Evolutionary conservation across 2,797 vertebrate genomes (phyloP).

Genomic region (Margarornis squamiger): DNA sequence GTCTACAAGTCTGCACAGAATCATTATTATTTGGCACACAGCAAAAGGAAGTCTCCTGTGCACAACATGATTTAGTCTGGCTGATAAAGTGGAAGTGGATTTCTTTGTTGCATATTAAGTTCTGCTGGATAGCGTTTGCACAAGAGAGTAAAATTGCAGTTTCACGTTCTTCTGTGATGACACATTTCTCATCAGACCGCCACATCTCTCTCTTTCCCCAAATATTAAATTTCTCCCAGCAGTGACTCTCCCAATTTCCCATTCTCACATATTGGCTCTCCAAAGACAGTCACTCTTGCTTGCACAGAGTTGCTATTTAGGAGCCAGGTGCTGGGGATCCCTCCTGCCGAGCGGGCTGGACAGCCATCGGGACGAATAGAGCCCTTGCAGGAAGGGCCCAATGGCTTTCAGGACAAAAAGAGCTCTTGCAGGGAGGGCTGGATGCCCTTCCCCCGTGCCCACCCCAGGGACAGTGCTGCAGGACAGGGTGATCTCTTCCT

Average conservation of each 20-base stretch:
- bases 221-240: slow-evolving; percentile 10
- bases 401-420: not conserved
- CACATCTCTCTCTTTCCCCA: slow-evolving; percentile 17
- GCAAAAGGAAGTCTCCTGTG: slow-evolving; percentile 62
- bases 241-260: not conserved
- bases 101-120: slow-evolving; percentile 63
- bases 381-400: not conserved
- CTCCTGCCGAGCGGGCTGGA: fast-evolving
- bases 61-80: slow-evolving; percentile 58
- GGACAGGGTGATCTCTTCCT: not conserved
- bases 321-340: not conserved
- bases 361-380: not conserved
- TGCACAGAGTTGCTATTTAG: not conserved
- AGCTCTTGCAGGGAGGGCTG: not conserved
- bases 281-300: not conserved
- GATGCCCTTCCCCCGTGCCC: not conserved
- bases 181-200: not conserved
- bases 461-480: fast-evolving
- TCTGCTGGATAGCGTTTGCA: slow-evolving; percentile 38
- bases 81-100: slow-evolving; percentile 54
- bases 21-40: slow-evolving; percentile 55
- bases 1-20: slow-evolving; percentile 37
- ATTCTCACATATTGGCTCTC: not conserved
- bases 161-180: slow-evolving; percentile 15
- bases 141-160: slow-evolving; percentile 34